Evolutionary conservation across 2,888 invertebrate species (phyloP).

Genomic region (Apamea crenata): DNA sequence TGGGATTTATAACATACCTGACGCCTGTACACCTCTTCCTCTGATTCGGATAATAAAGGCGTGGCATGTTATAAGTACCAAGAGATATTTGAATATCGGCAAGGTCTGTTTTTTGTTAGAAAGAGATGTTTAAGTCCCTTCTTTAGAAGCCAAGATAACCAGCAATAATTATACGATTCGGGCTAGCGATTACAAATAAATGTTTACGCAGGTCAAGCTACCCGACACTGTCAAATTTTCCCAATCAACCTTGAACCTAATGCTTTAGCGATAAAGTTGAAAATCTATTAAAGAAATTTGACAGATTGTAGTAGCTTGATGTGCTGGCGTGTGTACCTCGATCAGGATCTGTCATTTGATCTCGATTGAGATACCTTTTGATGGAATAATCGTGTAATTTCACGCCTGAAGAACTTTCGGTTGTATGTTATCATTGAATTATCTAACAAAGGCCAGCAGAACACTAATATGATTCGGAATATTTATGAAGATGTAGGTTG

Average conservation of each 20-base stretch:
- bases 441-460: constrained; percentile 14
- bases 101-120: background rate
- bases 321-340: background rate
- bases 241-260: too few relatives aligned
- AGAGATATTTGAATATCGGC: background rate
- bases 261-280: too few relatives aligned
- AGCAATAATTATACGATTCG: background rate
- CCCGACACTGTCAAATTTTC: too few relatives aligned
- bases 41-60: background rate
- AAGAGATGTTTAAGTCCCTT: background rate
- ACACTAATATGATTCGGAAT: constrained; percentile 5
- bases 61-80: too few relatives aligned
- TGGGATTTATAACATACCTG: background rate
- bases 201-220: too few relatives aligned
- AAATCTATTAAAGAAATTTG: too few relatives aligned
- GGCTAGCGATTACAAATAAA: constrained; percentile 27
- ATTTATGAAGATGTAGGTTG: too few relatives aligned
- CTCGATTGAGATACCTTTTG: constrained; percentile 22
- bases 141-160: background rate
- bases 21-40: background rate
- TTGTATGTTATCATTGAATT: constrained; percentile 15
- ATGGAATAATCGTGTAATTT: constrained; percentile 43
- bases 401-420: constrained; percentile 11
- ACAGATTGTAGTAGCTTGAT: too few relatives aligned
- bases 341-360: constrained; percentile 8